Conservation (phyloP, 2,888 invertebrate species). For the Cephus rjabovi region DNA sequence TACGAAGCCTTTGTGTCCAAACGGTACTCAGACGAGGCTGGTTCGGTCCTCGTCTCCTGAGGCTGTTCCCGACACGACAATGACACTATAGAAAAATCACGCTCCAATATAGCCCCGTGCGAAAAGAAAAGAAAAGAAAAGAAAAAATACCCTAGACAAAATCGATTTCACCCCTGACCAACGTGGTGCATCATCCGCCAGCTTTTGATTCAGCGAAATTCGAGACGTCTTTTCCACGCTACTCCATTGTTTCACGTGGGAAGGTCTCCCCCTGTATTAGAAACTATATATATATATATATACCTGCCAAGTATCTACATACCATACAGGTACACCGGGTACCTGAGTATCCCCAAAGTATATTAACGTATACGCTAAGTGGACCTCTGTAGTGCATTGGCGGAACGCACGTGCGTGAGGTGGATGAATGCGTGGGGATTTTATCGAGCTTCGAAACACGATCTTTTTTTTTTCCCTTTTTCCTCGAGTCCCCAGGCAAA, state of each 20-base stretch:
- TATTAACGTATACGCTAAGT: conserved; percentile 3
- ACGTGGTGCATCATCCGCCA: conserved; percentile 29
- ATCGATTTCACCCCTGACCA: conserved; percentile 49
- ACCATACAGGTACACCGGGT: too few species aligned
- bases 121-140: conserved; percentile 5
- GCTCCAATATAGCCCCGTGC: conserved; percentile 40
- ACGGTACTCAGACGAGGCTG: conserved; percentile 51
- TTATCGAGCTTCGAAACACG: conserved; percentile 17
- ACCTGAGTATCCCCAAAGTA: too few species aligned
- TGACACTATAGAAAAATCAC: conserved; percentile 59
- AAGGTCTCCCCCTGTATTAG: not conserved
- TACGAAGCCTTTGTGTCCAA: conserved; percentile 59
- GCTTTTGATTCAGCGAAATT: conserved; percentile 67
- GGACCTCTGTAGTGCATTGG: not conserved
- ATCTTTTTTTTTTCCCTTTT: conserved; percentile 7
- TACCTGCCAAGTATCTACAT: not conserved
- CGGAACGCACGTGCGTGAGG: conserved; percentile 11
- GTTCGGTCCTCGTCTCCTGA: conserved; percentile 22
- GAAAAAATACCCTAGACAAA: conserved; percentile 44
- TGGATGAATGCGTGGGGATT: conserved; percentile 19
- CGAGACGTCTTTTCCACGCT: conserved; percentile 63
- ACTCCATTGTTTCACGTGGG: conserved; percentile 61
- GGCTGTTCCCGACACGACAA: conserved; percentile 51
- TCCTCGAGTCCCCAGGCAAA: not conserved
- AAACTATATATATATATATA: not conserved